Conservation (phyloP, 2,113 vertebrate genomes). For the Psilopogon haemacephalus region DNA sequence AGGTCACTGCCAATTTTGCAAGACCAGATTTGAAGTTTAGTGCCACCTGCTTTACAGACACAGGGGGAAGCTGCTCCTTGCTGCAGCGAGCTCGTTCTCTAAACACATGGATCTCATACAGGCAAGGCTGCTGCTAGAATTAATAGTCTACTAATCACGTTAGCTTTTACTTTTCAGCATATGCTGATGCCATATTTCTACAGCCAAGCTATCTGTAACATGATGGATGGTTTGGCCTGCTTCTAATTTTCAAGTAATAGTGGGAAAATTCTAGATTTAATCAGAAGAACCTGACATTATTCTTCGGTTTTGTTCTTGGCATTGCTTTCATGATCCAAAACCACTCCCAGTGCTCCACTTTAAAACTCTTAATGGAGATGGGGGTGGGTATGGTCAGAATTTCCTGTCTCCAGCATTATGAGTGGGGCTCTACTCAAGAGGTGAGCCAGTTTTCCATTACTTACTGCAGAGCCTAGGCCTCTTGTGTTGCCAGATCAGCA, state of each 20-base stretch:
- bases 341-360: not conserved
- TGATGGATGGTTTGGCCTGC: constrained; percentile 16
- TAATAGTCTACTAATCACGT: constrained; percentile 28
- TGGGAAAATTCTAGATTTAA: not conserved
- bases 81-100: not conserved
- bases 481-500: not conserved
- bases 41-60: constrained; percentile 13
- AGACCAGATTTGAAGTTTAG: not conserved
- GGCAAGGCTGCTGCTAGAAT: not conserved
- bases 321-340: not conserved
- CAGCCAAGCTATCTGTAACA: constrained; percentile 32
- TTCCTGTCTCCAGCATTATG: not conserved
- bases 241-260: constrained; percentile 39
- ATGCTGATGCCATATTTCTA: constrained; percentile 37
- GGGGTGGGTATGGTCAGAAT: not conserved
- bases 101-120: constrained; percentile 8
- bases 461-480: not conserved
- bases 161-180: constrained; percentile 43
- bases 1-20: not conserved
- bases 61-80: not conserved
- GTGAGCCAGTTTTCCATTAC: not conserved
- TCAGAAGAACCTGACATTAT: constrained; percentile 3
- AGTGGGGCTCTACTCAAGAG: not conserved
- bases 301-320: not conserved
- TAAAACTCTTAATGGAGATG: not conserved